phyloP scores from a whole-genome alignment of 2,888 invertebrate species.

The Cremastobaeus sp. region DNA sequence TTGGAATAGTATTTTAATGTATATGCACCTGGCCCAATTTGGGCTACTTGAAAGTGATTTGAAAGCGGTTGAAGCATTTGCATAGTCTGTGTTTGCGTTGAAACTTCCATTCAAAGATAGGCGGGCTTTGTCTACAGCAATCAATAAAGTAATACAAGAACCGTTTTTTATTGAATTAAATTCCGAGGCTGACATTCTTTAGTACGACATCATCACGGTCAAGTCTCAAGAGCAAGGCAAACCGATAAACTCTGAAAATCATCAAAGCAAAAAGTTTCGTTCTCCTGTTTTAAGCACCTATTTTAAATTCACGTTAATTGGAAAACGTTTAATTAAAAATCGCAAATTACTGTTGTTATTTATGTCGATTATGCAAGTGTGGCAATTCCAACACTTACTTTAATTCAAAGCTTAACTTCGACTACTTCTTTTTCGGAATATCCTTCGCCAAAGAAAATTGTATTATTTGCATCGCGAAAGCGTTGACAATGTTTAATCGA shows the following conservation, averaged over 20 bases:
- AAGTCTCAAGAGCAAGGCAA: conserved; percentile 12
- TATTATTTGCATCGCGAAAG: no score
- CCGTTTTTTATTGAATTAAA: conserved; percentile 9
- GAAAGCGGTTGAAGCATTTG: no score
- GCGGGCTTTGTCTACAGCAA: background rate
- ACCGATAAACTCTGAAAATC: no score
- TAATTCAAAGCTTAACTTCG: conserved; percentile 15
- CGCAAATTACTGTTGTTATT: conserved; percentile 11
- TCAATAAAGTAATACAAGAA: conserved; percentile 3
- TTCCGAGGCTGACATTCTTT: background rate
- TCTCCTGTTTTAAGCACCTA: no score
- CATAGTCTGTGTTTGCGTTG: background rate
- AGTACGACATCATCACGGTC: background rate
- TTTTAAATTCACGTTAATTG: conserved; percentile 17
- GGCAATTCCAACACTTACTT: conserved; percentile 11
- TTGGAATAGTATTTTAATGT: no score
- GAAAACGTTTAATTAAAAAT: conserved; percentile 19
- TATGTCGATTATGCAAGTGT: conserved; percentile 15
- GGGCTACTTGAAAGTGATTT: no score
- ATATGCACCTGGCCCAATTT: no score
- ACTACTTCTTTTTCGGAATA: conserved; percentile 9
- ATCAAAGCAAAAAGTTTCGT: no score
- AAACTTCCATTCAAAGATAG: background rate
- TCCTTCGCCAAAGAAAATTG: conserved; percentile 9
- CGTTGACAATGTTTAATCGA: no score